Conservation (phyloP, 2,888 invertebrate genomes). For the Neocrepidodera transversa region DNA sequence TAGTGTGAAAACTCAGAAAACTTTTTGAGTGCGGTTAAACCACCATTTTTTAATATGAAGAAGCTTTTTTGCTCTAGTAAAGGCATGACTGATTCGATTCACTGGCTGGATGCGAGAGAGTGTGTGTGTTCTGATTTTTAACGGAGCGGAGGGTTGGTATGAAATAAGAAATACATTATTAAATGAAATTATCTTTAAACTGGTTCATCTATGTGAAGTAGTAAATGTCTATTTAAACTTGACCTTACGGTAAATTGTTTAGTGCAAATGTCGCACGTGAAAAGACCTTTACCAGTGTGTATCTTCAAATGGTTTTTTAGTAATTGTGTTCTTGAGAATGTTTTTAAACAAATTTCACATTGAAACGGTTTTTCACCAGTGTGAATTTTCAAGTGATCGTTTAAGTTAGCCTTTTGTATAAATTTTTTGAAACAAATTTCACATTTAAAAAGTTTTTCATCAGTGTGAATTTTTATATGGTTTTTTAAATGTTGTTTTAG, state of each 20-base stretch:
- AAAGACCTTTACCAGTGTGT: background rate
- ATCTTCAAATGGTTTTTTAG: background rate
- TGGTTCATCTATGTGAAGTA: conserved; percentile 92
- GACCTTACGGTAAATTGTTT: conserved; percentile 96
- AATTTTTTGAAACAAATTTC: background rate
- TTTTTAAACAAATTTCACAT: background rate
- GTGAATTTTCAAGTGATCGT: background rate
- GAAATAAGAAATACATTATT: too few species aligned
- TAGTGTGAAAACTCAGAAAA: too few species aligned
- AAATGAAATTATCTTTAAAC: too few species aligned
- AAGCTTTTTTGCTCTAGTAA: too few species aligned
- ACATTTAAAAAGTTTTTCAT: background rate
- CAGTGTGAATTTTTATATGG: background rate
- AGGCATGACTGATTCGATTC: too few species aligned
- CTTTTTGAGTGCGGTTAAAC: too few species aligned
- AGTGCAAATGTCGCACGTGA: conserved; percentile 60
- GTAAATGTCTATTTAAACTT: conserved; percentile 96
- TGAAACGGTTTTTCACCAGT: background rate
- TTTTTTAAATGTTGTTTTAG: background rate
- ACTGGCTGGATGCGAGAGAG: too few species aligned
- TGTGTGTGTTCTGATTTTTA: too few species aligned
- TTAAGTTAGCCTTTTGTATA: background rate
- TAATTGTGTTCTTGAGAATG: background rate
- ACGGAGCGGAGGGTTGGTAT: too few species aligned
- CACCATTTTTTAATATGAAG: too few species aligned